Evolutionary conservation across 1,140 invertebrate species (phyloP).

Genomic region (Brevipalpus yothersi): DNA sequence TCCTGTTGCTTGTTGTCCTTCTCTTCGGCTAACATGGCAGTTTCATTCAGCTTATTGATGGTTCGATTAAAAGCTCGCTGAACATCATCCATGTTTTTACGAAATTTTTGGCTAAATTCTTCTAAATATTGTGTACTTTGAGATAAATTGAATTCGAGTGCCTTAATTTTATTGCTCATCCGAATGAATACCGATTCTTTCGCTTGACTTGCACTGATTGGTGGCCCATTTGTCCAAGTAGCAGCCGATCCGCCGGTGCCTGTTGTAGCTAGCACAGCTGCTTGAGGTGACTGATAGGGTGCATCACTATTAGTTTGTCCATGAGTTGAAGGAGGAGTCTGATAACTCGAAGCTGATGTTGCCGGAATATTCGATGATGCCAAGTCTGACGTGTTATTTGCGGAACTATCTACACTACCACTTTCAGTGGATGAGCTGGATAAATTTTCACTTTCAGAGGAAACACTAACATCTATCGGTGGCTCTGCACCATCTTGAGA

Average conservation of each 20-base stretch:
- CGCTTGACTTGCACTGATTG: constrained; percentile 7
- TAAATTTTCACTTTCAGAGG: too few species aligned
- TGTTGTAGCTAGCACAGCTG: constrained; percentile 17
- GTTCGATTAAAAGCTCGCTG: constrained; percentile 58
- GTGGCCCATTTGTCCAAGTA: constrained; percentile 4
- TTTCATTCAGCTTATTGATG: constrained; percentile 41
- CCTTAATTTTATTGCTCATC: constrained; percentile 81
- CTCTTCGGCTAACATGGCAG: constrained; percentile 39
- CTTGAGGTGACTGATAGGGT: not conserved
- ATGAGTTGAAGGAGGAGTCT: not conserved
- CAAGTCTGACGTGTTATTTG: not conserved
- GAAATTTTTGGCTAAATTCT: constrained; percentile 74
- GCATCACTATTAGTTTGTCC: not conserved
- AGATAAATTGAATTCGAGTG: constrained; percentile 83
- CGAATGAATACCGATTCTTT: constrained; percentile 88
- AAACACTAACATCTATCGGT: too few species aligned
- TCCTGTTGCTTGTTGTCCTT: constrained; percentile 27
- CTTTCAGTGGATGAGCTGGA: too few species aligned
- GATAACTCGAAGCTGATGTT: not conserved
- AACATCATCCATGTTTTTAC: constrained; percentile 87
- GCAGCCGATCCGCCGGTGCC: not conserved
- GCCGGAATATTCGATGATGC: not conserved
- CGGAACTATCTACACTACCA: not conserved
- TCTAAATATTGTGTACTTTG: constrained; percentile 82
- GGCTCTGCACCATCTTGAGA: too few species aligned